Percentiles rank a stretch among this genome's conserved stretches.
Evolutionary conservation across 2,113 vertebrate species (phyloP).

Genomic region (Urocolius indicus): DNA sequence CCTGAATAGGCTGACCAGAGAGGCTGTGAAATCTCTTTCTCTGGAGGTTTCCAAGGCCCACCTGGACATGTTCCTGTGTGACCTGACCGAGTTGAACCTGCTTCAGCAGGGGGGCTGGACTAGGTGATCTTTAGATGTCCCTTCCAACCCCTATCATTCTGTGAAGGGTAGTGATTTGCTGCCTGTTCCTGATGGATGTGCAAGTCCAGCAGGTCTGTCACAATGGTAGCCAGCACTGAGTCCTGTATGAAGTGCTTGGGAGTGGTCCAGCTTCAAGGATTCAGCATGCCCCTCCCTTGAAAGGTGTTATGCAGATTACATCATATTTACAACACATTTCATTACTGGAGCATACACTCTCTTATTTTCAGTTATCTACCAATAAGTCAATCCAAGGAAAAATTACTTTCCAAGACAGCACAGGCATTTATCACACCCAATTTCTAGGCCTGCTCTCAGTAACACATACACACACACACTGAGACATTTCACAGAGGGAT

Average conservation of each 20-base stretch:
- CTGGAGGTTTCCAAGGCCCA: too few relatives aligned
- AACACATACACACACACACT: background rate
- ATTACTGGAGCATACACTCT: background rate
- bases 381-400: background rate
- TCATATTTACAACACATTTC: background rate
- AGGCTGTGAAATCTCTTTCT: too few relatives aligned
- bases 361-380: background rate
- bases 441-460: background rate
- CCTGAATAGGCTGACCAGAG: too few relatives aligned
- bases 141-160: too few relatives aligned
- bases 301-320: background rate
- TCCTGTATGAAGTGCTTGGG: accelerated
- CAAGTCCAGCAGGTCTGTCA: background rate
- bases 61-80: too few relatives aligned
- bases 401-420: background rate
- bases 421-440: background rate
- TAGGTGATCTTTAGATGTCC: too few relatives aligned
- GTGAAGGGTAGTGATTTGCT: background rate
- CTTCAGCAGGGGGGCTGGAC: too few relatives aligned
- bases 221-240: accelerated
- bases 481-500: background rate
- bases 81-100: too few relatives aligned
- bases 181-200: background rate
- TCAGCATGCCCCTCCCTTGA: background rate
- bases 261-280: background rate